phyloP scores from a whole-genome alignment of 2,888 invertebrate species.

The Dynastes maya region DNA sequence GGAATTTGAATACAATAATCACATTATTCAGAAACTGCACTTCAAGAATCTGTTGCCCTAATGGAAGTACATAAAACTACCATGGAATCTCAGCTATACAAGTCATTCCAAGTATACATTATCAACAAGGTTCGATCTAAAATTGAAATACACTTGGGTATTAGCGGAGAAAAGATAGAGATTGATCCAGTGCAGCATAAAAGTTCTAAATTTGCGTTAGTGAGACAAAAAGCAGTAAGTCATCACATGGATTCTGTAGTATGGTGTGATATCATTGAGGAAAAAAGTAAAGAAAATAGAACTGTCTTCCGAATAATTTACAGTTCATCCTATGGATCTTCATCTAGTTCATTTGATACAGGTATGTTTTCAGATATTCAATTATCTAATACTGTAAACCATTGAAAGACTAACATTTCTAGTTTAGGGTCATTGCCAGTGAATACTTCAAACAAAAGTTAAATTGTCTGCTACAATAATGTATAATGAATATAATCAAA shows the following conservation, averaged over 20 bases:
- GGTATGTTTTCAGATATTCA: slow-evolving; percentile 14
- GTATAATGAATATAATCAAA: too few species aligned
- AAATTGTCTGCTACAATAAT: too few species aligned
- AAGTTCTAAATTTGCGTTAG: slow-evolving; percentile 74
- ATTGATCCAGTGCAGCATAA: slow-evolving; percentile 86
- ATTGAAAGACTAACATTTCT: neutral
- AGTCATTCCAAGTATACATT: slow-evolving; percentile 85
- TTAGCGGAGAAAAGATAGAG: slow-evolving; percentile 93
- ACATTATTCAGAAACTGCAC: slow-evolving; percentile 16
- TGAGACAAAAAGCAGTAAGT: slow-evolving; percentile 83
- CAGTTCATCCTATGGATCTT: slow-evolving; percentile 68
- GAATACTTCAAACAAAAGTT: neutral
- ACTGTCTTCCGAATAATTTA: slow-evolving; percentile 84
- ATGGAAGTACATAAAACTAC: slow-evolving; percentile 84
- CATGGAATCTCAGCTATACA: slow-evolving; percentile 90
- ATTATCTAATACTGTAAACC: neutral
- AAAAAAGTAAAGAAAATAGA: slow-evolving; percentile 76
- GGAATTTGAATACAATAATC: neutral
- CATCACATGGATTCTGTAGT: slow-evolving; percentile 91
- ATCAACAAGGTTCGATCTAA: slow-evolving; percentile 87
- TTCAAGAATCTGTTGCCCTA: slow-evolving; percentile 71
- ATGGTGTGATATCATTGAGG: slow-evolving; percentile 87
- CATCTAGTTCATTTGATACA: slow-evolving; percentile 30
- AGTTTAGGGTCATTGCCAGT: too few species aligned
- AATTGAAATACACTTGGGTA: slow-evolving; percentile 88